A percentile compares a stretch with the other conserved stretches of the same genome.
Evolutionary conservation across 2,797 vertebrate genomes (phyloP).

Genomic region (Hipposideros larvatus): DNA sequence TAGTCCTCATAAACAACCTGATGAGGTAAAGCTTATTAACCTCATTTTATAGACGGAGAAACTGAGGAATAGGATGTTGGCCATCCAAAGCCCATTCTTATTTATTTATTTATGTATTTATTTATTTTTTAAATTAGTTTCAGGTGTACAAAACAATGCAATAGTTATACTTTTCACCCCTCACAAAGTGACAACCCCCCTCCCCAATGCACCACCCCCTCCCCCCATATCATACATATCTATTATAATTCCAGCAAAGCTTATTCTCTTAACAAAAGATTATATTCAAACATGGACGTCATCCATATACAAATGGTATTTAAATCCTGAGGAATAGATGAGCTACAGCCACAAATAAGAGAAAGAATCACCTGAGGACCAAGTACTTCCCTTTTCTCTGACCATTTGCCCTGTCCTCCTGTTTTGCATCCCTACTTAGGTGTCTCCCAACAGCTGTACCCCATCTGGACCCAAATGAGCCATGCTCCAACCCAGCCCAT

Average conservation of each 20-base stretch:
- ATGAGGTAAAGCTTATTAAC: neutral
- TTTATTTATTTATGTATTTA: no score
- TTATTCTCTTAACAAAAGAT: neutral
- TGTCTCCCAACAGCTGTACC: neutral
- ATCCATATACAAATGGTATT: neutral
- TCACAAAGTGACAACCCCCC: no score
- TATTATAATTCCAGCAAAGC: no score
- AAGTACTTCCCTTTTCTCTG: neutral
- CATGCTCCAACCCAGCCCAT: neutral
- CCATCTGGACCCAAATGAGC: neutral
- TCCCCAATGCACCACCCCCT: no score
- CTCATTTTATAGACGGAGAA: neutral
- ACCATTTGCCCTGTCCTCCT: neutral
- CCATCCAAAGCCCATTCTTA: neutral
- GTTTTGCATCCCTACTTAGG: neutral
- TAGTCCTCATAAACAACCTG: neutral
- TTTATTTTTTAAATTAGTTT: no score
- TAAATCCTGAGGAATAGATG: neutral
- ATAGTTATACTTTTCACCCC: no score
- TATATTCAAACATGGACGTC: neutral
- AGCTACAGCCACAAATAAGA: neutral
- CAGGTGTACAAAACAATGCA: no score
- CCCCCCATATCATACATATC: no score
- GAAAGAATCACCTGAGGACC: neutral
- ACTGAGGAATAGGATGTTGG: neutral